These are phyloP conservation scores for Hydractinia echinata DNA, from an alignment of 30 jellyfish, hydroid and myxozoan species.

Conservation along the genomic window DNA sequence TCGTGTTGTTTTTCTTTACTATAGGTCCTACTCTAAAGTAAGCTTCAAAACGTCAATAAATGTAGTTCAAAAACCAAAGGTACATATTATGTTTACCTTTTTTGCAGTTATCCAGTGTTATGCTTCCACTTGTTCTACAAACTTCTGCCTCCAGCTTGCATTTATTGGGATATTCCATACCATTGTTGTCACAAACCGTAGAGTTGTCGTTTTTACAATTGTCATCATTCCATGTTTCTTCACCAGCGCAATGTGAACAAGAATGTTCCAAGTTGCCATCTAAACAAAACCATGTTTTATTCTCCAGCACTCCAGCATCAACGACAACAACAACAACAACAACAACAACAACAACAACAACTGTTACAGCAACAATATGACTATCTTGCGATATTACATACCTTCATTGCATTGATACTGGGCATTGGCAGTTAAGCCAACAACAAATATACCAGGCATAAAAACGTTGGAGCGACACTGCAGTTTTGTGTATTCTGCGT, in stretches of 20 bases:
- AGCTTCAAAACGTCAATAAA: too few relatives aligned
- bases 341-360: background rate
- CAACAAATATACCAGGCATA: constrained; percentile 3
- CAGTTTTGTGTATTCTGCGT: background rate
- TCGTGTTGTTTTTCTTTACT: too few relatives aligned
- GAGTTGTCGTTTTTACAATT: background rate
- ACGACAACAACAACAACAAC: background rate
- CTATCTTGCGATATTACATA: too few relatives aligned
- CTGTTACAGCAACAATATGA: background rate
- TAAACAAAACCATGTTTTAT: background rate
- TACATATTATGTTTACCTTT: too few relatives aligned
- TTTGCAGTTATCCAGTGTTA: too few relatives aligned
- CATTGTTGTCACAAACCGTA: background rate
- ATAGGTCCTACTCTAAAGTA: too few relatives aligned
- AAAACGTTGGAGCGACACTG: background rate
- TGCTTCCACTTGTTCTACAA: constrained; percentile 6
- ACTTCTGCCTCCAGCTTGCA: background rate
- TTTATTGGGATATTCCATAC: background rate
- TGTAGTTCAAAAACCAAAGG: too few relatives aligned
- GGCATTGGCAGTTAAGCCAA: constrained; percentile 9
- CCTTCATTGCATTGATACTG: background rate
- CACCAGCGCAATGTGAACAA: constrained; percentile 2
- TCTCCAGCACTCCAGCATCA: too few relatives aligned
- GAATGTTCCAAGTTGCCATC: background rate
- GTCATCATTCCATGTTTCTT: background rate